These are phyloP conservation scores for Periophthalmus modestus DNA, from an alignment of 2,113 vertebrate species.

Conservation along the genomic window DNA sequence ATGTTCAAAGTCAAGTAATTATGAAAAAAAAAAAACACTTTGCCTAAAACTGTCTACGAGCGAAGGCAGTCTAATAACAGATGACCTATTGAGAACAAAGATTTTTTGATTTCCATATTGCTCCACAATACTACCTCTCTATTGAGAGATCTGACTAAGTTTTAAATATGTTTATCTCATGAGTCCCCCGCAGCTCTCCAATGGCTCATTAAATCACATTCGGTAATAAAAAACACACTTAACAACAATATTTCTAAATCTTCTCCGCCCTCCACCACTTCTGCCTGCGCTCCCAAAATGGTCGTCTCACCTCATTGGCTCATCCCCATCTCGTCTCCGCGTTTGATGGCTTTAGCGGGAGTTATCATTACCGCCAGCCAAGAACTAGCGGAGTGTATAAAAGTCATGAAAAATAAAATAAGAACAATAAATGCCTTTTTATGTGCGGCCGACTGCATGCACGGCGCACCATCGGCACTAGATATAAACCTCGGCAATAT, in stretches of 20 bases:
- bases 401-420: constrained; percentile 46
- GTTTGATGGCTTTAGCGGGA: constrained; percentile 31
- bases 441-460: constrained; percentile 41
- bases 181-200: constrained; percentile 22
- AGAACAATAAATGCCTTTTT: constrained; percentile 54
- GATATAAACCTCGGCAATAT: constrained; percentile 46
- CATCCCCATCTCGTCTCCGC: constrained; percentile 4
- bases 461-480: constrained; percentile 29
- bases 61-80: too few relatives aligned
- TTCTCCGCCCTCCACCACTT: neutral
- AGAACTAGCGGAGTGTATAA: constrained; percentile 30
- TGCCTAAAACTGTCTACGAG: too few relatives aligned
- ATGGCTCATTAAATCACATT: constrained; percentile 50
- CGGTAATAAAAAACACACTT: neutral
- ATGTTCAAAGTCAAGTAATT: too few relatives aligned
- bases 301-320: constrained; percentile 10
- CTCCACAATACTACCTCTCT: neutral
- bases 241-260: neutral
- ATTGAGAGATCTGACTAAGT: neutral
- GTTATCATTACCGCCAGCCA: constrained; percentile 16
- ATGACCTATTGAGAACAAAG: too few relatives aligned
- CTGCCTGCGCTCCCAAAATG: constrained; percentile 12
- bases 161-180: constrained; percentile 7
- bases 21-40: too few relatives aligned
- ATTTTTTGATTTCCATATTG: too few relatives aligned